These are phyloP conservation scores for Larimichthys polyactis DNA, from an alignment of 2,113 vertebrate species.

Conservation along the genomic window DNA sequence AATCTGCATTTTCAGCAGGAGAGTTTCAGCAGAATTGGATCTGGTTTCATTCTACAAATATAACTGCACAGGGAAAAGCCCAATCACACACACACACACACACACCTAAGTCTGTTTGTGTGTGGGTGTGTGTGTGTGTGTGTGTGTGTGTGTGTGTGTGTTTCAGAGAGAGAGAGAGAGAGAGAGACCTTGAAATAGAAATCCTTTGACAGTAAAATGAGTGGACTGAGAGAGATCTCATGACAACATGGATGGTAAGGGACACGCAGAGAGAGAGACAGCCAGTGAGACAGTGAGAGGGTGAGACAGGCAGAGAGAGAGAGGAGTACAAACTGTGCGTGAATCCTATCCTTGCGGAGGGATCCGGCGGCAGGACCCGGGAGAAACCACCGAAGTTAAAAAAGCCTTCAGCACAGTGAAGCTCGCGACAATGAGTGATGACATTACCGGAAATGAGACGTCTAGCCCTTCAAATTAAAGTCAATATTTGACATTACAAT, in stretches of 20 bases:
- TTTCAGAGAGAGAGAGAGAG: background rate
- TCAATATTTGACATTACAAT: too few species aligned
- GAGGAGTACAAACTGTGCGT: background rate
- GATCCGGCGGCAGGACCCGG: conserved; percentile 59
- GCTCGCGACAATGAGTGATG: background rate
- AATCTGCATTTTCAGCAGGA: too few species aligned
- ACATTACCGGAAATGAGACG: background rate
- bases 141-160: too few species aligned
- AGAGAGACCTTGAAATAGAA: conserved; percentile 28
- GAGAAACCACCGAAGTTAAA: background rate
- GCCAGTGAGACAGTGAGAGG: background rate
- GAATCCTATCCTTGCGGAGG: conserved; percentile 45
- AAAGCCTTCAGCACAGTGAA: conserved; percentile 1
- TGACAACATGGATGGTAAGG: conserved; percentile 21
- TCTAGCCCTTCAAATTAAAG: conserved; percentile 32
- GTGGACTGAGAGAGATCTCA: conserved; percentile 28
- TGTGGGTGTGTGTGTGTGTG: too few species aligned
- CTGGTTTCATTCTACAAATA: too few species aligned
- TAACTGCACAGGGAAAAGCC: too few species aligned
- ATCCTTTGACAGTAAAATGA: conserved; percentile 29
- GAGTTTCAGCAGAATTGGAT: too few species aligned
- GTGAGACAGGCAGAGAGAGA: background rate
- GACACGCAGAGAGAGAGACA: background rate
- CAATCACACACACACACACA: too few species aligned
- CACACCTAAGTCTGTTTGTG: too few species aligned